Conservation (phyloP, 2,113 vertebrate genomes). For the Naja naja region DNA sequence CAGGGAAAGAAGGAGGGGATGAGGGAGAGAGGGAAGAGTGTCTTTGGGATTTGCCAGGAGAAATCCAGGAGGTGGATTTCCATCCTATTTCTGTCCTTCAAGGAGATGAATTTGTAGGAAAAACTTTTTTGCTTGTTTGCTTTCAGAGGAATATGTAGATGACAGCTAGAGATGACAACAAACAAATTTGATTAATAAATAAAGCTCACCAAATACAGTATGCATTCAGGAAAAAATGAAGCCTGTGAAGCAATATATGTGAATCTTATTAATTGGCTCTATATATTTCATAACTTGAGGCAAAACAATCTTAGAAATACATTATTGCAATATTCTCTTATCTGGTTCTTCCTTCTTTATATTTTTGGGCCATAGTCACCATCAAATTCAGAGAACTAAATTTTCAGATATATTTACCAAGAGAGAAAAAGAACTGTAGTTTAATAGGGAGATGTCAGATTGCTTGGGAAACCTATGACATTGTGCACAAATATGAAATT, state of each 20-base stretch:
- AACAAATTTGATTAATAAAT: not conserved
- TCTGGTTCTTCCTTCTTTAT: not conserved
- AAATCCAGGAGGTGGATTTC: no score
- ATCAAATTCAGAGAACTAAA: not conserved
- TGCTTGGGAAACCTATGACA: not conserved
- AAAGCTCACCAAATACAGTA: not conserved
- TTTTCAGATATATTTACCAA: not conserved
- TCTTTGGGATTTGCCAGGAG: no score
- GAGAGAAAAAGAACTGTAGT: not conserved
- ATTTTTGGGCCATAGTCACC: not conserved
- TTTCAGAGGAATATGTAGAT: not conserved
- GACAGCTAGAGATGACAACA: not conserved
- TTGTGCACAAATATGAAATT: not conserved
- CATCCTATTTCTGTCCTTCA: no score
- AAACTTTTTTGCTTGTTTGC: not conserved
- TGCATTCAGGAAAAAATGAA: not conserved
- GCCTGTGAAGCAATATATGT: not conserved
- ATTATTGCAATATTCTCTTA: not conserved
- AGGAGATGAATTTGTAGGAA: no score
- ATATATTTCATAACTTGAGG: not conserved
- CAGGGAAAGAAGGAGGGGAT: no score
- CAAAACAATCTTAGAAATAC: not conserved
- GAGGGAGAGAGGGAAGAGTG: no score
- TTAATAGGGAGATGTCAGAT: not conserved
- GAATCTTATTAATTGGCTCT: not conserved